Percentiles rank a stretch among this genome's conserved stretches.
These are phyloP conservation scores for Aramus guarauna DNA, from an alignment of 2,113 vertebrate species.

Conservation along the genomic window DNA sequence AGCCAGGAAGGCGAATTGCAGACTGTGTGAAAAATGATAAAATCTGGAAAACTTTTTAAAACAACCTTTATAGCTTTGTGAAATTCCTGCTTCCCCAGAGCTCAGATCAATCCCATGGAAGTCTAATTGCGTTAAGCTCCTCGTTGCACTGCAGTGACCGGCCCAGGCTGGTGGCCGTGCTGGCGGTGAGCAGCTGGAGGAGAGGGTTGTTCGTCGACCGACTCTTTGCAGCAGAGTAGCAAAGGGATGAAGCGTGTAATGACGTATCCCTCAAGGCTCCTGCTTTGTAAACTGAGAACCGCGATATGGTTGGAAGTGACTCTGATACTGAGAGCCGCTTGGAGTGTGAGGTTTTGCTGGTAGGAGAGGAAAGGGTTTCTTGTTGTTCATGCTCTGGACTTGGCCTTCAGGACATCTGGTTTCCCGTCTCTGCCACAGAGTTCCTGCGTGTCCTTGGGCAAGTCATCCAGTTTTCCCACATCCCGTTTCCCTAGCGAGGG, in stretches of 20 bases:
- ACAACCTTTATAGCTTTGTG: not conserved
- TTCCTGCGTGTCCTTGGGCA: not conserved
- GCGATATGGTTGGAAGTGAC: fast-evolving
- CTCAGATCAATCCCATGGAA: not conserved
- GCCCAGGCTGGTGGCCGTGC: not conserved
- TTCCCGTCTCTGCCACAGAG: not conserved
- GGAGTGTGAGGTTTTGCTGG: not conserved
- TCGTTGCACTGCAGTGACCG: fast-evolving
- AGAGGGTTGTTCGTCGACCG: fast-evolving
- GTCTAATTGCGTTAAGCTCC: not conserved
- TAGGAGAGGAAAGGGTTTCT: not conserved
- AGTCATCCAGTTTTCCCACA: not conserved
- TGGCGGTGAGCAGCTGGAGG: not conserved
- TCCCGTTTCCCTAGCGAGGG: not conserved
- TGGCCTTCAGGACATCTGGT: not conserved
- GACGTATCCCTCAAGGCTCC: not conserved
- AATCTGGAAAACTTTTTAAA: conserved; percentile 43
- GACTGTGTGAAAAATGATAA: conserved; percentile 43
- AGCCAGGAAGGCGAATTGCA: conserved; percentile 32
- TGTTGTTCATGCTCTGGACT: not conserved
- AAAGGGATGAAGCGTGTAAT: fast-evolving
- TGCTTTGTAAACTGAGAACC: not conserved
- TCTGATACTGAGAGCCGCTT: not conserved
- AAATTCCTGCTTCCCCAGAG: not conserved
- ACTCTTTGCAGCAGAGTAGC: not conserved